Conservation (phyloP, 1,140 invertebrate species). For the Phenacoccus solenopsis region DNA sequence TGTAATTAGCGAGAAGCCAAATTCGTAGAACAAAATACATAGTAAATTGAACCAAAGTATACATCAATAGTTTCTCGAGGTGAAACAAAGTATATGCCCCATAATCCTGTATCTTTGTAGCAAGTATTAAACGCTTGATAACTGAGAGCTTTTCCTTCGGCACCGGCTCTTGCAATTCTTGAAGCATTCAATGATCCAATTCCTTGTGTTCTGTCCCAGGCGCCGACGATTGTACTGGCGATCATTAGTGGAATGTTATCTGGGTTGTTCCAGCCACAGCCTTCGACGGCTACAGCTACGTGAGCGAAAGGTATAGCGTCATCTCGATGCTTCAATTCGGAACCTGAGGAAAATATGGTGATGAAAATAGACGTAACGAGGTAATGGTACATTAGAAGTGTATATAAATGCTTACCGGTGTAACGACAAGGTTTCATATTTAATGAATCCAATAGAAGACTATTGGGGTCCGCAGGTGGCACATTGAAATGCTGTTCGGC, state of each 20-base stretch:
- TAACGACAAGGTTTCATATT: not conserved
- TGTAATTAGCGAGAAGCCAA: not conserved
- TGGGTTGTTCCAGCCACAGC: slow-evolving; percentile 79
- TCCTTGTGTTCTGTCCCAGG: slow-evolving; percentile 81
- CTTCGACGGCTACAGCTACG: slow-evolving; percentile 91
- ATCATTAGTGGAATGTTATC: slow-evolving; percentile 99
- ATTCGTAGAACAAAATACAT: not conserved
- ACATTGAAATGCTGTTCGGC: slow-evolving; percentile 48
- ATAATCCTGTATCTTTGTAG: slow-evolving; percentile 98
- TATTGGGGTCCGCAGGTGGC: not conserved
- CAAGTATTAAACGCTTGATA: slow-evolving; percentile 99
- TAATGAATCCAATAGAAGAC: not conserved
- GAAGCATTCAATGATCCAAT: slow-evolving; percentile 81
- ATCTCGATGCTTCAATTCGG: slow-evolving; percentile 80
- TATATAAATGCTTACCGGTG: not conserved
- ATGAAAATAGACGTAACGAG: not conserved
- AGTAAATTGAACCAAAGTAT: slow-evolving; percentile 20
- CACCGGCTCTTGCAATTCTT: slow-evolving; percentile 58
- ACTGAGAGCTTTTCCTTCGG: slow-evolving; percentile 68
- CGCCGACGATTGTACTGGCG: slow-evolving; percentile 84
- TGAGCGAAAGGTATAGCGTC: slow-evolving; percentile 92
- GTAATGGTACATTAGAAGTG: too few species aligned
- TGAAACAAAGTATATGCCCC: slow-evolving; percentile 93
- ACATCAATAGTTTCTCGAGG: slow-evolving; percentile 64
- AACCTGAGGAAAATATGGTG: slow-evolving; percentile 40